Percentiles rank a stretch among this genome's conserved stretches.
Conservation (phyloP, 2,888 invertebrate species). For the Chymomyza fuscimana region DNA sequence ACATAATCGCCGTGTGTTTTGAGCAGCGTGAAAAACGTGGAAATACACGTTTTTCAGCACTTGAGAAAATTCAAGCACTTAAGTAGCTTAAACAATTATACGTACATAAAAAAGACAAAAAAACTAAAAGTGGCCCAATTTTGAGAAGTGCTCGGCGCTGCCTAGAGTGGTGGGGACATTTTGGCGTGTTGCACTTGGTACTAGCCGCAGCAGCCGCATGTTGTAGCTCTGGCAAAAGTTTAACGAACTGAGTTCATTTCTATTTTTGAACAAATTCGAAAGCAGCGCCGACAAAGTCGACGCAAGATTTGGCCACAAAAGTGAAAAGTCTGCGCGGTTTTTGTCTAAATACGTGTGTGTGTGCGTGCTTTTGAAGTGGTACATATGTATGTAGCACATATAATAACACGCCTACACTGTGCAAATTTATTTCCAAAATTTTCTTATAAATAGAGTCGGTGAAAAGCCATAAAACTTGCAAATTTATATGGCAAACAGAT, state of each 20-base stretch:
- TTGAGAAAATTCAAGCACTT: constrained; percentile 31
- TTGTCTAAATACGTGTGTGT: constrained; percentile 24
- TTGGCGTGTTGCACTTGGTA: constrained; percentile 18
- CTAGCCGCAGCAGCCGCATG: constrained; percentile 43
- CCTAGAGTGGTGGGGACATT: background rate
- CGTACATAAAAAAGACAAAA: constrained; percentile 42
- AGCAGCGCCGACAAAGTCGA: constrained; percentile 39
- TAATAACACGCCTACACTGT: background rate
- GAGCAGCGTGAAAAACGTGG: constrained; percentile 51
- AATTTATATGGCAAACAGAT: constrained; percentile 50
- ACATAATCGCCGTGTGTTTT: constrained; percentile 48
- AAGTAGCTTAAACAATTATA: constrained; percentile 23
- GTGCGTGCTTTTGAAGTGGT: constrained; percentile 20
- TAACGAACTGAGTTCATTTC: constrained; percentile 81
- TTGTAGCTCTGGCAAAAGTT: constrained; percentile 71
- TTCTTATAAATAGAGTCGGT: background rate
- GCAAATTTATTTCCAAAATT: background rate
- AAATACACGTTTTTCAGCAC: constrained; percentile 61
- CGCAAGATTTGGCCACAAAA: constrained; percentile 38
- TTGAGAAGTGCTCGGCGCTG: background rate
- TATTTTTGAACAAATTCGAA: constrained; percentile 78
- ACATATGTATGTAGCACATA: constrained; percentile 41
- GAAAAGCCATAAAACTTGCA: constrained; percentile 43
- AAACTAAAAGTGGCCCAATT: constrained; percentile 40
- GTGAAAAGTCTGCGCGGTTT: constrained; percentile 73